These are phyloP conservation scores for Xerus inauris DNA, from an alignment of 2,113 vertebrate genomes.

Conservation along the genomic window DNA sequence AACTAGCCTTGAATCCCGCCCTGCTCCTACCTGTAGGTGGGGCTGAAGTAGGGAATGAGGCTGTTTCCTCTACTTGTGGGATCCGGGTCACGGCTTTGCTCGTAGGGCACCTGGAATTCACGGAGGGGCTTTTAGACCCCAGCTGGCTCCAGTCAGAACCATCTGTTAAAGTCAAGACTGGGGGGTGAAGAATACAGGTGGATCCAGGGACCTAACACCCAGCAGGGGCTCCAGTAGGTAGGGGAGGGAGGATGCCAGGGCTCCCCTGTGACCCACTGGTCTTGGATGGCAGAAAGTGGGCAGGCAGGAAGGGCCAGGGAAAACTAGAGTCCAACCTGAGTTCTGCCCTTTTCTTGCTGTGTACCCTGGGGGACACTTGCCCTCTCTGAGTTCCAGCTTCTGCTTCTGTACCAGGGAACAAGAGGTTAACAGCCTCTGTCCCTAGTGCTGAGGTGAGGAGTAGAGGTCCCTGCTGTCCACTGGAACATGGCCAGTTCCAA, in stretches of 20 bases:
- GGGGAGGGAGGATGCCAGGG: background rate
- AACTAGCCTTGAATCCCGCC: background rate
- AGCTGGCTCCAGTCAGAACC: background rate
- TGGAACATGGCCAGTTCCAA: background rate
- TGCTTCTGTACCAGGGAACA: background rate
- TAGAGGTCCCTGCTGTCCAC: background rate
- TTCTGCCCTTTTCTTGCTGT: too few species aligned
- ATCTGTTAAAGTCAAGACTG: rapidly evolving
- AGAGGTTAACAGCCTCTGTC: background rate
- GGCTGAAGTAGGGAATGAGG: background rate
- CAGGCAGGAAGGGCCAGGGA: background rate
- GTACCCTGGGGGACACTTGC: background rate
- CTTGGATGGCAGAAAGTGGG: background rate
- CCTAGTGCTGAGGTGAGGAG: background rate
- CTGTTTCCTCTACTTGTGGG: background rate
- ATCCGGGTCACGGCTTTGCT: background rate
- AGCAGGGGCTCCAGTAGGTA: background rate
- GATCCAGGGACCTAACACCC: background rate
- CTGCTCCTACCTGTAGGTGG: rapidly evolving
- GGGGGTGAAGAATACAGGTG: too few species aligned
- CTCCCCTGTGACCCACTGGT: background rate
- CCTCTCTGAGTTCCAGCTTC: background rate
- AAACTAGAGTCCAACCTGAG: background rate
- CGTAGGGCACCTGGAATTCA: background rate
- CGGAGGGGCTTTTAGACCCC: background rate